Base-by-base conservation (phyloP, 1,140 invertebrate species). In the Aphelinus atriplicis region DNA sequence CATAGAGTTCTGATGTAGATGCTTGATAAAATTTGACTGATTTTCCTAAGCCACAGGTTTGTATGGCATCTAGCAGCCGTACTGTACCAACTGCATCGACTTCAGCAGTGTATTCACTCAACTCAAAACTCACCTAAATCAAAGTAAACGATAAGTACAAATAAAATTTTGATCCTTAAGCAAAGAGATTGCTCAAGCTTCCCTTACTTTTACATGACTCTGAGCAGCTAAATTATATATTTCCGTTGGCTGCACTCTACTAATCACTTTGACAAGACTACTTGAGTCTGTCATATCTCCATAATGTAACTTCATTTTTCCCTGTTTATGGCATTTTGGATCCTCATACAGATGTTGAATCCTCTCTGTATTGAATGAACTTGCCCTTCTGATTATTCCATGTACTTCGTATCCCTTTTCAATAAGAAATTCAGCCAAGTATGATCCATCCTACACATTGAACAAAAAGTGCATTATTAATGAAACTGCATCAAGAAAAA, bases 221-320 rank as follows among this genome's bases (percentile, higher is more conserved):
- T 99, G 98, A 2, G 98, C 98, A n/a, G 97, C 98, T 66, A 99
- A 90, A 91, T 99, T 99, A 84, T 99, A 99, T 78, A 99, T 95
- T 89, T 99, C 98, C 66, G 92, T 92, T 0, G 98, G 98, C 82
- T 94, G 91, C 43, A 92, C 91, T 82, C 92, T 89, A 69, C 90
- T 92, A 63, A 99, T 98, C 62, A 99, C 94, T 90, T 98, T 98
- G 47, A 99, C 96, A 77, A 99, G 90, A 86, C 97, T 98, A 78
- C 96, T 97, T 53, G 96, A 97, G 86, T 99, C 98, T 0, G 97
- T 99, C 92, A 99, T 94, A 83, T 99, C 98, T 50, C 98, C 98
- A 90, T 99, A 99, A 87, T 99, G 98, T 2, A 99, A 89, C 80
- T 96, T 94, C 94, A 99, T 97, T 80, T 90, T 90, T 0, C 94